Conservation (phyloP, 2,888 invertebrate genomes). For the Synergus itoensis region DNA sequence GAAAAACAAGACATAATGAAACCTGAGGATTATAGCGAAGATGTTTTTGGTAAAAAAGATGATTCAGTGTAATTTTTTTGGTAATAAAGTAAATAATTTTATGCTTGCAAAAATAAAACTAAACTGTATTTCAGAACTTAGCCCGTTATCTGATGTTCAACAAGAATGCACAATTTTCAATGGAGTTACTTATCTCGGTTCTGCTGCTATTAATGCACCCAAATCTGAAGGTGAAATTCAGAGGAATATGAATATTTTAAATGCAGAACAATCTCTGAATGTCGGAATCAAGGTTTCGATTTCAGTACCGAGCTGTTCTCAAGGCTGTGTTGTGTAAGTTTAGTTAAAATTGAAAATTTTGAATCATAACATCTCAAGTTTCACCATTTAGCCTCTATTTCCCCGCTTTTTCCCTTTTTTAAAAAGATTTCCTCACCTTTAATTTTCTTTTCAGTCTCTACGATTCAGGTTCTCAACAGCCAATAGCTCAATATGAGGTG, state of each 20-base stretch:
- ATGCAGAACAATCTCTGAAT: conserved; percentile 85
- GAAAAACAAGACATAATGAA: conserved; percentile 91
- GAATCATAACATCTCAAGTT: background rate
- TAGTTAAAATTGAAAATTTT: conserved; percentile 33
- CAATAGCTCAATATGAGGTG: conserved; percentile 93
- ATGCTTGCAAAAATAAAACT: conserved; percentile 29
- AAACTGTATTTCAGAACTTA: conserved; percentile 59
- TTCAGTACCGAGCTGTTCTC: conserved; percentile 94
- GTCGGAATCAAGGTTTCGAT: conserved; percentile 94
- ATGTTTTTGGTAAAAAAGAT: conserved; percentile 64
- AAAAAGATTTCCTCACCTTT: background rate
- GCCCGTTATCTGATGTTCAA: conserved; percentile 87
- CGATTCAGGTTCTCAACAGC: conserved; percentile 88
- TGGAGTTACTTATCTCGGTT: conserved; percentile 95
- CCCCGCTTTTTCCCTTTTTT: background rate
- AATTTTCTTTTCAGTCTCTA: conserved; percentile 82
- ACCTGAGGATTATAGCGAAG: conserved; percentile 87
- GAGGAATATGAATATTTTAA: conserved; percentile 94
- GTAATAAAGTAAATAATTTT: conserved; percentile 49
- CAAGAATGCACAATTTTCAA: conserved; percentile 95
- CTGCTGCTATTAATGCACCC: conserved; percentile 94
- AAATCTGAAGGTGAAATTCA: conserved; percentile 96
- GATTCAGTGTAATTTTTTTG: conserved; percentile 77
- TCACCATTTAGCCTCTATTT: too few relatives aligned
- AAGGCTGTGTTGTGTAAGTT: conserved; percentile 95